These are phyloP conservation scores for Dreissena rostriformis DNA, from an alignment of 1,140 invertebrate genomes.

Conservation along the genomic window DNA sequence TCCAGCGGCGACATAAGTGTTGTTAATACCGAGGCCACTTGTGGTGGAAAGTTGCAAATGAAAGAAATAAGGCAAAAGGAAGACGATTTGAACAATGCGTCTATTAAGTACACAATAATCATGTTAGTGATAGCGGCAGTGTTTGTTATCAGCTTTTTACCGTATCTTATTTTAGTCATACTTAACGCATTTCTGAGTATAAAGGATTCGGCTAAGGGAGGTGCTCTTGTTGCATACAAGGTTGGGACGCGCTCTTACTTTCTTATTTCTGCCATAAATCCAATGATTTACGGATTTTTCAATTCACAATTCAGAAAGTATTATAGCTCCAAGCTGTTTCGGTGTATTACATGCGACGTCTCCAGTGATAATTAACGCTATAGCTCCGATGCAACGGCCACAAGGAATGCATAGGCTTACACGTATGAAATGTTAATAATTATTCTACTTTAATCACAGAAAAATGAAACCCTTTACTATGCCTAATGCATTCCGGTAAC, in stretches of 20 bases:
- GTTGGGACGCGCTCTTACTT: constrained; percentile 59
- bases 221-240: constrained; percentile 54
- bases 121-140: constrained; percentile 25
- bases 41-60: not conserved
- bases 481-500: no score
- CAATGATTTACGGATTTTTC: constrained; percentile 61
- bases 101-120: constrained; percentile 6
- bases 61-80: not conserved
- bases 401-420: no score
- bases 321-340: no score
- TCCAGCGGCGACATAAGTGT: no score
- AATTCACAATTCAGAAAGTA: constrained; percentile 56
- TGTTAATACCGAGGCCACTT: no score
- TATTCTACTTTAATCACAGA: no score
- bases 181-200: not conserved
- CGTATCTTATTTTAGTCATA: not conserved
- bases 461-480: no score
- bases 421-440: no score
- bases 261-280: constrained; percentile 55
- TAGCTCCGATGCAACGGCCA: no score
- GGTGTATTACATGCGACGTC: no score
- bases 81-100: not conserved
- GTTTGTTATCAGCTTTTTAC: constrained; percentile 30
- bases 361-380: no score
- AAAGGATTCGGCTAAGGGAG: constrained; percentile 14